Evolutionary conservation across 2,797 vertebrate species (phyloP).

Genomic region (Mustela erminea): DNA sequence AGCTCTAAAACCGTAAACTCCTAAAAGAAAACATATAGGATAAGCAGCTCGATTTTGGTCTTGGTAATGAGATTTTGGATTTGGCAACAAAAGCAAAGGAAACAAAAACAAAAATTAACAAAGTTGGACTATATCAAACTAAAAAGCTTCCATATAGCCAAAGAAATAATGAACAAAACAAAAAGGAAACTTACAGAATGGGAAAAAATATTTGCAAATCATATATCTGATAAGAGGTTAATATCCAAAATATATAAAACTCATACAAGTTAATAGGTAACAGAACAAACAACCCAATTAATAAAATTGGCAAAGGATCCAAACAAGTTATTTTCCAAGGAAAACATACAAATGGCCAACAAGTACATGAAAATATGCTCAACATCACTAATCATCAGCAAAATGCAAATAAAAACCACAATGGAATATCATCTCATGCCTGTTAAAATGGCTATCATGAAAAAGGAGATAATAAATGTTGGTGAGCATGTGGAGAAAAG

Average conservation of each 20-base stretch:
- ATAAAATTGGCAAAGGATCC: neutral
- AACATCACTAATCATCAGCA: neutral
- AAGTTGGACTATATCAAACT: neutral
- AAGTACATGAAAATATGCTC: neutral
- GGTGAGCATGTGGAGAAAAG: neutral
- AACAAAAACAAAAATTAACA: neutral
- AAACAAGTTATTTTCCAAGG: neutral
- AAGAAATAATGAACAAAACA: neutral
- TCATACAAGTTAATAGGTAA: neutral
- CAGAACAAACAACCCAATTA: neutral
- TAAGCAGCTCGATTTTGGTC: neutral
- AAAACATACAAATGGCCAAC: neutral
- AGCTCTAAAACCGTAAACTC: neutral
- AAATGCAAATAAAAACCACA: neutral
- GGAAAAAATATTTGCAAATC: neutral
- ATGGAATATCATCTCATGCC: neutral
- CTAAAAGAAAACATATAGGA: neutral
- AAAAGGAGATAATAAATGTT: neutral
- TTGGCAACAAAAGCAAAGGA: neutral
- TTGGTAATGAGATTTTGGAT: neutral
- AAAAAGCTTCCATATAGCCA: neutral
- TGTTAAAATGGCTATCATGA: neutral
- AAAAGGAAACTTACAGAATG: neutral
- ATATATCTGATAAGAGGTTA: neutral
- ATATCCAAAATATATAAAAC: neutral